phyloP scores from a whole-genome alignment of 2,797 vertebrate genomes.

The Trichosurus vulpecula region DNA sequence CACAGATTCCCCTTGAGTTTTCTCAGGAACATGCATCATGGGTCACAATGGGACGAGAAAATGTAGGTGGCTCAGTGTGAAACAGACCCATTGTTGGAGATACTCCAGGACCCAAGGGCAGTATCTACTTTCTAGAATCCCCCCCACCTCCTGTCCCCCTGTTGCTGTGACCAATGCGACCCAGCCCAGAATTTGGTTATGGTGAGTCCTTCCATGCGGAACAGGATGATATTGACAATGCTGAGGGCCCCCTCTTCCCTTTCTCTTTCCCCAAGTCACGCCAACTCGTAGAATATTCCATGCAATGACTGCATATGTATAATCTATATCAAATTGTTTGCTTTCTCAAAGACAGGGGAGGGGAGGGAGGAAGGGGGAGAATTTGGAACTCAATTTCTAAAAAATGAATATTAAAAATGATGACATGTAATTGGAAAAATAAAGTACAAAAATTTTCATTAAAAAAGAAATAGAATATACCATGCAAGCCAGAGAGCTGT shows the following conservation, averaged over 20 bases:
- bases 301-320: not conserved
- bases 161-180: not conserved
- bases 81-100: not conserved
- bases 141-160: not conserved
- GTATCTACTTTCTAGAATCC: constrained; percentile 8
- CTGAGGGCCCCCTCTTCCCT: not conserved
- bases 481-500: not conserved
- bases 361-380: not conserved
- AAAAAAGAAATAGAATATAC: not conserved
- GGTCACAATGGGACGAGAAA: not conserved
- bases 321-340: not conserved
- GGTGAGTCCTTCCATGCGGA: not conserved
- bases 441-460: not conserved
- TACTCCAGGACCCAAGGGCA: not conserved
- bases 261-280: not conserved
- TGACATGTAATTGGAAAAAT: not conserved
- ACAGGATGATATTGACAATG: not conserved
- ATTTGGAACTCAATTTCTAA: not conserved
- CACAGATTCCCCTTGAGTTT: not conserved
- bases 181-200: not conserved
- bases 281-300: not conserved
- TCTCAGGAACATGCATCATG: not conserved
- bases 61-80: not conserved
- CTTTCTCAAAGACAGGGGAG: not conserved
- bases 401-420: not conserved